Evolutionary conservation across 2,888 invertebrate genomes (phyloP).

Genomic region (Drosophila tripunctata): DNA sequence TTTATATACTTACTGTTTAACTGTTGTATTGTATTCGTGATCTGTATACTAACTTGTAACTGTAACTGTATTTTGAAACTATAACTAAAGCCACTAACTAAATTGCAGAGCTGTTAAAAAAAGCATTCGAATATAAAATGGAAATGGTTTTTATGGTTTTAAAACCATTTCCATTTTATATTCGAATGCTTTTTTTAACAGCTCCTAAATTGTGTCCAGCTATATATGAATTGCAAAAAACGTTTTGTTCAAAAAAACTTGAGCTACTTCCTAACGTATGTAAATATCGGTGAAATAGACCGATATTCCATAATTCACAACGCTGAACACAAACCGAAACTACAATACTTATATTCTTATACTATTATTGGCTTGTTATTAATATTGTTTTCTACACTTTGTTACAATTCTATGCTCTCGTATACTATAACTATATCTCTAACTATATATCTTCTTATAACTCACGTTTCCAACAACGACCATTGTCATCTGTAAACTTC

Average conservation of each 20-base stretch:
- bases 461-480: conserved; percentile 58
- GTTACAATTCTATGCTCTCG: conserved; percentile 23
- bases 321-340: conserved; percentile 28
- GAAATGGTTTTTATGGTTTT: too few relatives aligned
- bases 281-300: not conserved
- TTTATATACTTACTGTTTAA: conserved; percentile 71
- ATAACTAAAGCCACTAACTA: conserved; percentile 28
- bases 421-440: conserved; percentile 12
- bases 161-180: too few relatives aligned
- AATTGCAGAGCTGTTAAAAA: too few relatives aligned
- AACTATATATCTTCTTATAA: conserved; percentile 19
- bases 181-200: too few relatives aligned
- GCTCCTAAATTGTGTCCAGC: conserved; percentile 44
- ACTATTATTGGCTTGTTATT: conserved; percentile 32
- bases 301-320: conserved; percentile 23
- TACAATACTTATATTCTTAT: conserved; percentile 16
- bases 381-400: conserved; percentile 31
- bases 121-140: too few relatives aligned
- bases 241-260: not conserved
- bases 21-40: conserved; percentile 74
- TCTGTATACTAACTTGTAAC: conserved; percentile 42
- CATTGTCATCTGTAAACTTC: conserved; percentile 63
- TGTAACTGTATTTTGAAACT: conserved; percentile 43
- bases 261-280: conserved; percentile 1
- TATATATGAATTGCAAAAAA: conserved; percentile 23